Evolutionary conservation across 2,888 invertebrate species (phyloP), one percentile per base, ranked within the genome.

Genomic region (Perizoma flavofasciatum): DNA sequence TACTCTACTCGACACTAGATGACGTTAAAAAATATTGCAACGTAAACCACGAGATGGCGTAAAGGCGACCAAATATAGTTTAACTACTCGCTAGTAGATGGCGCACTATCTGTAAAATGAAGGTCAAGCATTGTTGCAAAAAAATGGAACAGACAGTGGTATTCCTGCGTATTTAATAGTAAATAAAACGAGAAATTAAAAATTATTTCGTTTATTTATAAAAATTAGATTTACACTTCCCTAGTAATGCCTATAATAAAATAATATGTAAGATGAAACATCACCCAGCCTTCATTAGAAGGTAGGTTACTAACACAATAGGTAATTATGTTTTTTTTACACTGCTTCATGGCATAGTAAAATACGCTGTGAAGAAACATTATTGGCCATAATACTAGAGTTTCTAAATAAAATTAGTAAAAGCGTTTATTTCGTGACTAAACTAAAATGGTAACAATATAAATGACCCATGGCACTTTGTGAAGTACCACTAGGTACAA

Each of bases 401-500:
- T 51, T 11, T 22, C 8, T 11, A 44, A 40, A 10, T 10, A 32
- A 11, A 10, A 61, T 66, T 78, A 72, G 63, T 69, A 70, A 64
- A 78, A 77, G 74, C 75, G 63, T 69, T 73, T 60, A 67, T 65
- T 65, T 70, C 61, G 68, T 60, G 51, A 55, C 39, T 69, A 66
- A 69, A 66, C 68, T 64, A 63, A 59, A 65, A 74, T 80, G 79
- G 79, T 80, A 80, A 80, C 79, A 69, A 75, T 72, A 75, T 65
- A 63, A 67, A 59, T 70, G 63, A 63, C 69, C 49, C 61, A 79
- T 80, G 79, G 81, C 81, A 79, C 79, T 73, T 47, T 54, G 56
- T 48, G 49, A 55, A 66, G 66, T 70, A 66, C 73, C 74, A 72
- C 54, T 63, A 68, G n/a, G 53, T 49, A 46, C 51, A 11, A 44